phyloP scores from a whole-genome alignment of 2,888 invertebrate species.

The Smittia sp. region DNA sequence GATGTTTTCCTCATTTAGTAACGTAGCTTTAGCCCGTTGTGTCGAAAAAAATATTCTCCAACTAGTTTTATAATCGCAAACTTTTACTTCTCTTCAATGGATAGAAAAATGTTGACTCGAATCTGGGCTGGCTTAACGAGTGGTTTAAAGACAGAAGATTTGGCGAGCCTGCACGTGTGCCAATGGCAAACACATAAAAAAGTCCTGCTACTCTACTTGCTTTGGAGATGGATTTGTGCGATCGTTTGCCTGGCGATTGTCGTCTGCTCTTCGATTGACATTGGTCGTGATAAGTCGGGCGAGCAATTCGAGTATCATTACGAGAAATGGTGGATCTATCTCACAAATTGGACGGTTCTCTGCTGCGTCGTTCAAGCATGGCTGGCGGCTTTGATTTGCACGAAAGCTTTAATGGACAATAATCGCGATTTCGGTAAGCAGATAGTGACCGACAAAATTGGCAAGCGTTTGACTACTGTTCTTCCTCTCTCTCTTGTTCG shows the following conservation, averaged over 20 bases:
- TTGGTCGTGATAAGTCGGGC: slow-evolving; percentile 50
- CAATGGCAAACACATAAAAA: slow-evolving; percentile 38
- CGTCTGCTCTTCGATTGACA: slow-evolving; percentile 53
- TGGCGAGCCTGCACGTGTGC: slow-evolving; percentile 26
- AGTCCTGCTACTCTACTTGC: slow-evolving; percentile 49
- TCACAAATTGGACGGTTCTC: slow-evolving; percentile 53
- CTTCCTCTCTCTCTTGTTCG: background rate
- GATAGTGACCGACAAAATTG: background rate
- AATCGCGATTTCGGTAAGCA: slow-evolving; percentile 51
- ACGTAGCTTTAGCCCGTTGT: too few relatives aligned
- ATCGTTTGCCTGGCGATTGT: slow-evolving; percentile 54
- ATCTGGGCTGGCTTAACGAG: slow-evolving; percentile 13
- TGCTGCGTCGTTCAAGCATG: slow-evolving; percentile 52
- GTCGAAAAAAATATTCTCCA: too few relatives aligned
- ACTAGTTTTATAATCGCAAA: background rate
- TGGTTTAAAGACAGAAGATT: slow-evolving; percentile 34
- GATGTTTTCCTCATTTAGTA: too few relatives aligned
- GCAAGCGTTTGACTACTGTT: background rate
- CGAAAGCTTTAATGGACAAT: slow-evolving; percentile 55
- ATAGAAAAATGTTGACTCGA: slow-evolving; percentile 30
- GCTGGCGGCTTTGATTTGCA: slow-evolving; percentile 54
- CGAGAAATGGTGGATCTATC: slow-evolving; percentile 55
- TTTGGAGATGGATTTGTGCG: slow-evolving; percentile 54
- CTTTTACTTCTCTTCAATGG: background rate
- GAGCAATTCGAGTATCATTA: slow-evolving; percentile 52